Base-by-base conservation (phyloP, 2,797 vertebrate species). In the Phyllotis vaccarum region DNA sequence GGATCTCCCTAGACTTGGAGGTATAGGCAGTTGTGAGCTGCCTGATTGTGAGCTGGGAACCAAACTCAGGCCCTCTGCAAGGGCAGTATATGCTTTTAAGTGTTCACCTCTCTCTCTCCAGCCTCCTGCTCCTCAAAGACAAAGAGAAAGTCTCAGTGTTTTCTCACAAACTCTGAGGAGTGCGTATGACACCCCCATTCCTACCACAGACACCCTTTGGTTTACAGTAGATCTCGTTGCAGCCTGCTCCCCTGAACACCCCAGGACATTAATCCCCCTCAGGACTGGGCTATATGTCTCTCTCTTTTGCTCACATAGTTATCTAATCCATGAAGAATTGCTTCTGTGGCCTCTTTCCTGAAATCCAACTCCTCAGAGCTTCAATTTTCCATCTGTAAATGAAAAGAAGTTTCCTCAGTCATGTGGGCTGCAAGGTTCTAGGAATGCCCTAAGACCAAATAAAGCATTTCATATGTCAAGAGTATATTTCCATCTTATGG, bases 131-230 rank as follows among this genome's bases (percentile, higher is more conserved):
- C 46, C 46, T 90, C 54, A 56, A 93, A 78, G 49, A 40, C 92
- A 93, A 86, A 40, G 70, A 80, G 17, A 92, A 88, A 75, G 29
- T 94, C 66, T 64, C 86, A 81, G 52, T 79, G 17, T 6, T 95
- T 92, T 93, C 92, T 34, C 46, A 22, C 56, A 75, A 93, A 88
- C 64, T 89, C 92, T n/a, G 79, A 68, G 22, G 60, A 64, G 19
- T 79, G 46, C 52, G 54, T 14, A 0, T 27, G 43, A 24, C 21
- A 56, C 21, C 68, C 13, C 17, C 7, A 22, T 60, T 78, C 37
- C 46, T 13, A 17, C 27, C 29, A 2, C 56, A 31, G 19, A 12
- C 29, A 31, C 74, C 78, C 49, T 52, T 54, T 5, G 29, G n/a
- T 56, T 22, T 3, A 11, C 13, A 60, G 54, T 3, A 46, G 79